phyloP scores from a whole-genome alignment of 2,113 vertebrate genomes.

The Cheirogaleus medius region DNA sequence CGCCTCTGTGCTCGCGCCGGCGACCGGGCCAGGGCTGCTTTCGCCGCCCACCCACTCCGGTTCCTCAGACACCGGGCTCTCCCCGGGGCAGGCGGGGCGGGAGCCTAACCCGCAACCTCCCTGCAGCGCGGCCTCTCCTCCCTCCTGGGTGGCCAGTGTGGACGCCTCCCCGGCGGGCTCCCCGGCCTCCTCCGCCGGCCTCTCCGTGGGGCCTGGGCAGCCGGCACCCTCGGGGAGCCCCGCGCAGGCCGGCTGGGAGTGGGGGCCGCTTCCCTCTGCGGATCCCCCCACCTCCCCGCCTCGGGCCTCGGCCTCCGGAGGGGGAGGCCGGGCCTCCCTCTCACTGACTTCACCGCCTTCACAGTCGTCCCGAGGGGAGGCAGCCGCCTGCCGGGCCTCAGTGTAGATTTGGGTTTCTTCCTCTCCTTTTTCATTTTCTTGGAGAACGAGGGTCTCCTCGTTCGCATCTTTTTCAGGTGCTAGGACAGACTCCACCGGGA shows the following conservation, averaged over 20 bases:
- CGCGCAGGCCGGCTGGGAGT: conserved; percentile 3
- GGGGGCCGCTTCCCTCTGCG: not conserved
- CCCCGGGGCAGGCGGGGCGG: not conserved
- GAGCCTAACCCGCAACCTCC: not conserved
- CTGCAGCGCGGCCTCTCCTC: not conserved
- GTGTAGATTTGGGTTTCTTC: not conserved
- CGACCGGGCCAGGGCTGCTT: accelerated
- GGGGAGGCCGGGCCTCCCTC: not conserved
- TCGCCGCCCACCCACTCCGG: not conserved
- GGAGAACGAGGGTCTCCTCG: conserved; percentile 38
- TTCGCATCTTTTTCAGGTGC: conserved; percentile 17
- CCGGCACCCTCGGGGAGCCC: not conserved
- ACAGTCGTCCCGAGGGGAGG: not conserved
- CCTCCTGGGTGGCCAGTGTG: not conserved
- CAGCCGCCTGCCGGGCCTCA: not conserved
- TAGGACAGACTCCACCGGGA: conserved; percentile 60
- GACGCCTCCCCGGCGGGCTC: not conserved
- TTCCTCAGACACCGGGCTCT: conserved; percentile 8
- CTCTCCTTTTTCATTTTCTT: conserved; percentile 52
- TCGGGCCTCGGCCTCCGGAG: not conserved
- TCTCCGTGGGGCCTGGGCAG: not conserved
- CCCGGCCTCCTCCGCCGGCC: not conserved
- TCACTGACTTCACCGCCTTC: not conserved
- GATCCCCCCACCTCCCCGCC: accelerated
- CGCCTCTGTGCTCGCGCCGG: not conserved